A percentile compares a stretch with the other conserved stretches of the same genome.
These are phyloP conservation scores for Tenebrio molitor DNA, from an alignment of 1,140 invertebrate genomes.

Conservation along the genomic window DNA sequence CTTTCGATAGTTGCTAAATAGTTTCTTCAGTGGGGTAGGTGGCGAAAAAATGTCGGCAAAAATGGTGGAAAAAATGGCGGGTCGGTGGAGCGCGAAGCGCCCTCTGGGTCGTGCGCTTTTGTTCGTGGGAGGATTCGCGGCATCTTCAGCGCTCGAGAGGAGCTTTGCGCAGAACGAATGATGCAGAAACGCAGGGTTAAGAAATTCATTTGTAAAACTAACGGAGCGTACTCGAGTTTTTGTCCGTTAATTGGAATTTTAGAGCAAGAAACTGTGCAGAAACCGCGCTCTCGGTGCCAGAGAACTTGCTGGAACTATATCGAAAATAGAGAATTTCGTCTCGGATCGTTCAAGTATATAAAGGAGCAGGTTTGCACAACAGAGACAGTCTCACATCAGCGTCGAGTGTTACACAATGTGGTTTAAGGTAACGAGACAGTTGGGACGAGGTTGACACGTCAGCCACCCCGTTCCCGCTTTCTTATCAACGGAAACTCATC, in stretches of 20 bases:
- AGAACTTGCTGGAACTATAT: constrained; percentile 42
- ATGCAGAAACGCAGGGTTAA: constrained; percentile 1
- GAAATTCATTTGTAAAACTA: constrained; percentile 41
- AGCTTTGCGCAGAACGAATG: too few species aligned
- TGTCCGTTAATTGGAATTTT: constrained; percentile 13
- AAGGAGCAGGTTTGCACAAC: constrained; percentile 11
- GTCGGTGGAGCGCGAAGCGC: too few species aligned
- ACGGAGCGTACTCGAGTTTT: constrained; percentile 20
- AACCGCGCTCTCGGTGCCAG: constrained; percentile 36
- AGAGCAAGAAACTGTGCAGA: constrained; percentile 6
- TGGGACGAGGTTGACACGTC: background rate
- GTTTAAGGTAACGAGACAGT: background rate
- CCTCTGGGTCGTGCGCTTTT: too few species aligned
- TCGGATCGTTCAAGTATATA: constrained; percentile 24
- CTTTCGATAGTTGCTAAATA: too few species aligned
- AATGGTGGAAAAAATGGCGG: too few species aligned
- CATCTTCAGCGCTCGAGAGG: background rate
- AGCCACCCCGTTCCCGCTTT: background rate
- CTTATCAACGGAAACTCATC: too few species aligned
- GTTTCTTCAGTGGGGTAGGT: too few species aligned
- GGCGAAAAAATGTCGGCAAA: too few species aligned
- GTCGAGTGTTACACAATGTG: constrained; percentile 28
- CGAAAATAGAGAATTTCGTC: constrained; percentile 39
- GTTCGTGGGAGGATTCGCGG: background rate
- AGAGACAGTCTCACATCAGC: constrained; percentile 15